Conservation (phyloP, 2,888 invertebrate species). For the Microctonus hyperodae region DNA sequence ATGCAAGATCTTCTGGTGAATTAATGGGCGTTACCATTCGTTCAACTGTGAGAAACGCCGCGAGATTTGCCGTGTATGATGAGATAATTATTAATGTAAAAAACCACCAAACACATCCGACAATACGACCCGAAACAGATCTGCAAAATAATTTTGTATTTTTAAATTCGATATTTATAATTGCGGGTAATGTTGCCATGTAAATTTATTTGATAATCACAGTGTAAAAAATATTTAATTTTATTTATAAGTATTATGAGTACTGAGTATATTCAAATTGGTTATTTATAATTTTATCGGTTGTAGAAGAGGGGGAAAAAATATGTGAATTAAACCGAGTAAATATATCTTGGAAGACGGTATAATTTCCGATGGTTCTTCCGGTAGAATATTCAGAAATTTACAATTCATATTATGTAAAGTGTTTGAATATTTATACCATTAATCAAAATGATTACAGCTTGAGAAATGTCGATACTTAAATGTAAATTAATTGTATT, state of each 20-base stretch:
- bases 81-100: constrained; percentile 98
- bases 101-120: constrained; percentile 99
- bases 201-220: neutral
- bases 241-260: too few species aligned
- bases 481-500: constrained; percentile 52
- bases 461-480: constrained; percentile 33
- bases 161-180: too few species aligned
- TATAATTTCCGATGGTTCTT: constrained; percentile 8
- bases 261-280: too few species aligned
- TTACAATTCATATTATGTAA: constrained; percentile 58
- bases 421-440: constrained; percentile 54
- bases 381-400: constrained; percentile 41
- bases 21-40: constrained; percentile 96
- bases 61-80: constrained; percentile 98
- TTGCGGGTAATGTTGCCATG: too few species aligned
- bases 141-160: constrained; percentile 56
- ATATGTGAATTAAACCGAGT: constrained; percentile 26
- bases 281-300: constrained; percentile 33
- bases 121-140: constrained; percentile 91
- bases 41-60: constrained; percentile 96
- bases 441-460: constrained; percentile 54
- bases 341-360: constrained; percentile 10
- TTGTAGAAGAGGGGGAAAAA: constrained; percentile 15
- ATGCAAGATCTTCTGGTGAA: constrained; percentile 87
- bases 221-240: too few species aligned